A percentile compares a stretch with the other conserved stretches of the same genome.
Conservation (phyloP, 2,797 vertebrate genomes). For the Fringilla coelebs region DNA sequence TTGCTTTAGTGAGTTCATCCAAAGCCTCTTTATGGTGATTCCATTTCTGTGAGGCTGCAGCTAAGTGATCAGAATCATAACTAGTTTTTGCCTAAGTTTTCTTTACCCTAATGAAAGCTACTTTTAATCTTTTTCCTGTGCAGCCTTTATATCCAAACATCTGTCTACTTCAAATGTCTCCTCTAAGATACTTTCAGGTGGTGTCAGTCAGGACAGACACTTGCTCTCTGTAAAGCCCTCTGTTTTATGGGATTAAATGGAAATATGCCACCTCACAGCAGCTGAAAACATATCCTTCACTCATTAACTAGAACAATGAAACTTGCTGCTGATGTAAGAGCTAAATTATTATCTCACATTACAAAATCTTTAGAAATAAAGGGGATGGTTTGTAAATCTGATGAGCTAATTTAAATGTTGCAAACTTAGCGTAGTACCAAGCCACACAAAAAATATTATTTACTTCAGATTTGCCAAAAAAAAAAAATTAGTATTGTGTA, state of each 20-base stretch:
- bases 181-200: background rate
- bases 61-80: conserved; percentile 8
- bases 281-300: background rate
- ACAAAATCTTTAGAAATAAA: background rate
- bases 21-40: conserved; percentile 6
- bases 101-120: background rate
- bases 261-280: background rate
- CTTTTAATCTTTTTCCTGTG: background rate
- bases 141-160: background rate
- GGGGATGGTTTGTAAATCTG: background rate
- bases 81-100: background rate
- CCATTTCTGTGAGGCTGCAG: background rate
- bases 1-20: conserved; percentile 25
- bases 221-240: background rate
- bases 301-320: background rate
- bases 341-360: background rate
- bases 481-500: background rate
- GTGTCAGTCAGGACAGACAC: background rate
- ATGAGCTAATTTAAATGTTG: background rate
- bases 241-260: background rate
- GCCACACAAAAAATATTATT: background rate
- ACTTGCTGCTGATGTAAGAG: background rate
- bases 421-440: background rate
- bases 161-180: background rate
- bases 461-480: background rate